These are phyloP conservation scores for Oostethus manadensis DNA, from an alignment of 2,113 vertebrate species.

Conservation along the genomic window DNA sequence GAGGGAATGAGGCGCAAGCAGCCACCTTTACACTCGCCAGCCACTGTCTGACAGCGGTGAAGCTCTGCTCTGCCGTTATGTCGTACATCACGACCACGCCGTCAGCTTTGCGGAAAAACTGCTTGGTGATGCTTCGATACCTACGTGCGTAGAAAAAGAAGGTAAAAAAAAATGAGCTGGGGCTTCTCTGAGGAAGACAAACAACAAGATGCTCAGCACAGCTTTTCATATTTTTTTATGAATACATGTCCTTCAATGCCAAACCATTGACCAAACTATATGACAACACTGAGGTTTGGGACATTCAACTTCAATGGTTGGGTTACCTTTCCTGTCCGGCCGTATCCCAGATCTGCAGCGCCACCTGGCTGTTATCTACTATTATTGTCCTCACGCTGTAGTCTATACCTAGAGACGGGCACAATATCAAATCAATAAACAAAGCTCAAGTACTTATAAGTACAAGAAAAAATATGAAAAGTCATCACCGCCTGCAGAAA, in stretches of 20 bases:
- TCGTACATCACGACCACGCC: conserved; percentile 89
- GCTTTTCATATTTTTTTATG: no score
- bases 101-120: conserved; percentile 92
- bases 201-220: no score
- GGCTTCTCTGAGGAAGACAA: no score
- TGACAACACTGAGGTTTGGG: not conserved
- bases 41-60: conserved; percentile 84
- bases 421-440: not conserved
- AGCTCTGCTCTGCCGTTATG: conserved; percentile 79
- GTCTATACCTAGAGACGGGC: conserved; percentile 77
- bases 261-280: not conserved
- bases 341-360: conserved; percentile 91
- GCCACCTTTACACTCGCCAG: conserved; percentile 83
- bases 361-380: conserved; percentile 79
- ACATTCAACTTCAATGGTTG: not conserved
- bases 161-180: not conserved
- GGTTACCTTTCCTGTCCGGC: conserved; percentile 86
- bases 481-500: no score
- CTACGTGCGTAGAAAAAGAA: conserved; percentile 49
- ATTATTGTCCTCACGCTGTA: conserved; percentile 85
- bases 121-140: conserved; percentile 90
- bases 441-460: not conserved
- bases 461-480: no score
- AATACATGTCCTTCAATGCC: not conserved
- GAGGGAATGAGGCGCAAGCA: not conserved